Evolutionary conservation across 1,140 invertebrate species (phyloP), one percentile per base, ranked within the genome.

Genomic region (Leguminivora glycinivorella): DNA sequence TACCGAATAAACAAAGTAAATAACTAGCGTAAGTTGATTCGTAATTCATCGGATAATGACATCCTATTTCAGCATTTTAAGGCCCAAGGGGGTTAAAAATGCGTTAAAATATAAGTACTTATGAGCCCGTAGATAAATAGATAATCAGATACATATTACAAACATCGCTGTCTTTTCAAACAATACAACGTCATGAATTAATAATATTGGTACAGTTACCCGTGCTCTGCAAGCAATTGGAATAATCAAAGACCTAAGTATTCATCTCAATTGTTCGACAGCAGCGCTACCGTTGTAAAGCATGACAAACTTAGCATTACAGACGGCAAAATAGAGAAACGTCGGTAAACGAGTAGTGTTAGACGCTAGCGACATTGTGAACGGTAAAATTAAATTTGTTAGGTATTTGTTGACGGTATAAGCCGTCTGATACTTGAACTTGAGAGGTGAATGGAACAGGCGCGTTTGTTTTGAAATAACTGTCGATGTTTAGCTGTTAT

Each of bases 401-500:
- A 52, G 19, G 58, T 63, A 29, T 63, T 29, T 29, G 58, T 26
- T 60, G 56, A 60, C 26, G n/a, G 26, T 63, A 17, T n/a, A 22
- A 22, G n/a, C 58, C 58, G 25, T 29, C 29, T 63, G 29, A 63
- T 63, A 26, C 58, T 63, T 63, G 58, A 63, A 63, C 58, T 63
- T 63, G 58, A 14, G 58, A 34, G 58, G 58, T 60, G 56, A 60
- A 60, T 29, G 26, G 31, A 17, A 17, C 58, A 31, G 31, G 4
- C n/a, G 29, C n/a, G 26, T 63, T 63, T 63, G 29, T 63, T 63
- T 63, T 31, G 14, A 29, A 31, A 31, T 17, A 17, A 12, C n/a
- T 63, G n/a, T 63, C 26, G 26, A 10, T 26, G 56, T 19, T 58
- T 19, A 63, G 31, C 58, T 63, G 58, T 34, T 31, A 17, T 9